These are phyloP conservation scores for Hydrolagus affinis DNA, from an alignment of 2,113 vertebrate species.

Conservation along the genomic window DNA sequence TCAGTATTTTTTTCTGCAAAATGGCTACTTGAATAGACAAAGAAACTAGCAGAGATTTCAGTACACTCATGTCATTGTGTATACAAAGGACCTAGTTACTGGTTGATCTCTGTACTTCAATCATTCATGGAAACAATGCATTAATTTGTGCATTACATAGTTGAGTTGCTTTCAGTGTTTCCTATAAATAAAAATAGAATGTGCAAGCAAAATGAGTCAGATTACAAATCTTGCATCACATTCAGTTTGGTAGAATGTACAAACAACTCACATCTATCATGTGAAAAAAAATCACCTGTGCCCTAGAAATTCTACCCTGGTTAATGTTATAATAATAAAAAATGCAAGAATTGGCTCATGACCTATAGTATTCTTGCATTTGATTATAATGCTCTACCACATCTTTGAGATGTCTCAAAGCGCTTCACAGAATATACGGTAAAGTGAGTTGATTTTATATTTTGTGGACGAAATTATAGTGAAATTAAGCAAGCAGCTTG, in stretches of 20 bases:
- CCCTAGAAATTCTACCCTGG: too few species aligned
- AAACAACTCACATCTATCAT: neutral
- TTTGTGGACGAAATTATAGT: too few species aligned
- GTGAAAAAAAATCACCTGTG: too few species aligned
- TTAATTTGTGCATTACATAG: neutral
- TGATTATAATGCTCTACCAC: too few species aligned
- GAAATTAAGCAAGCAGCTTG: too few species aligned
- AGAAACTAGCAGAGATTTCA: neutral
- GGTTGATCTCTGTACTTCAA: neutral
- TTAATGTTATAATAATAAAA: too few species aligned
- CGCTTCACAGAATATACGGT: too few species aligned
- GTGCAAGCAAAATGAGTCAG: neutral
- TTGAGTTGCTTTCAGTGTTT: neutral
- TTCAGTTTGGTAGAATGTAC: too few species aligned
- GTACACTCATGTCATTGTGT: neutral
- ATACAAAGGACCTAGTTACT: neutral
- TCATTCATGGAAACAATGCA: neutral
- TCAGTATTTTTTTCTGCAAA: neutral
- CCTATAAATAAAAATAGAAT: neutral
- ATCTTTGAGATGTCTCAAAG: too few species aligned
- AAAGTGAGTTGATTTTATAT: too few species aligned
- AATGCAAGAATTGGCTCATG: too few species aligned
- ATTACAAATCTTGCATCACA: neutral
- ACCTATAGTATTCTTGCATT: too few species aligned
- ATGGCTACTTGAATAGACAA: neutral